Evolutionary conservation across 2,888 invertebrate genomes (phyloP).

Genomic region (Aproaerema taeniolella): DNA sequence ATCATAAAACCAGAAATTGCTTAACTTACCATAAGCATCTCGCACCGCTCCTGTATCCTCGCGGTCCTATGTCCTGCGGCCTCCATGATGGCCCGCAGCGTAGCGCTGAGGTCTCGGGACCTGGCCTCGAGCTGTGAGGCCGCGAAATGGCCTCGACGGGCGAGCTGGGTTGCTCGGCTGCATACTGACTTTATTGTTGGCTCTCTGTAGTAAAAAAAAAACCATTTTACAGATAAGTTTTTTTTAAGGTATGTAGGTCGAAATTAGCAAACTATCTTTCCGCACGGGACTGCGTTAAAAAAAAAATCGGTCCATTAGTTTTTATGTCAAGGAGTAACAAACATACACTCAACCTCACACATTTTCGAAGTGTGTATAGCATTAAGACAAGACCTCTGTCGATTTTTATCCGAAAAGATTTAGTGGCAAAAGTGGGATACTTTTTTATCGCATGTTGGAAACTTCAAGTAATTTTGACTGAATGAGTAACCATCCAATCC

Average conservation of each 20-base stretch:
- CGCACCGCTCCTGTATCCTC: slow-evolving; percentile 75
- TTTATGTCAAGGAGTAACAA: too few relatives aligned
- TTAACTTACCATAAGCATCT: slow-evolving; percentile 43
- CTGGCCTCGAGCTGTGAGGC: slow-evolving; percentile 83
- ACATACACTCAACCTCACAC: too few relatives aligned
- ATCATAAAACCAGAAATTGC: background rate
- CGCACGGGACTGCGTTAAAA: too few relatives aligned
- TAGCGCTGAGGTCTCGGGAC: slow-evolving; percentile 81
- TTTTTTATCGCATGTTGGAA: background rate
- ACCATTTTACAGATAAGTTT: too few relatives aligned
- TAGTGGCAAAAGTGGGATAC: too few relatives aligned
- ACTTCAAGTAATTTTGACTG: background rate
- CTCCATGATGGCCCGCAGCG: slow-evolving; percentile 83
- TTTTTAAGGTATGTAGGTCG: too few relatives aligned
- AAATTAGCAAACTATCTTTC: too few relatives aligned
- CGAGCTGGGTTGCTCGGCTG: slow-evolving; percentile 86
- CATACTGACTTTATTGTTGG: slow-evolving; percentile 86
- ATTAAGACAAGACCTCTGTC: too few relatives aligned
- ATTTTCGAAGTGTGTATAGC: too few relatives aligned
- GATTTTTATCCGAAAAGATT: too few relatives aligned
- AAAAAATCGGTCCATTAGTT: too few relatives aligned
- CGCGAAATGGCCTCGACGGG: slow-evolving; percentile 91
- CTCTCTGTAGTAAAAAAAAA: slow-evolving; percentile 72
- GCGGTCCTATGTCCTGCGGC: slow-evolving; percentile 83
- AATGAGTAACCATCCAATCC: too few relatives aligned